Percentiles rank a stretch among this genome's conserved stretches.
phyloP scores from a whole-genome alignment of 2,888 invertebrate genomes.

The Leucozona laternaria region DNA sequence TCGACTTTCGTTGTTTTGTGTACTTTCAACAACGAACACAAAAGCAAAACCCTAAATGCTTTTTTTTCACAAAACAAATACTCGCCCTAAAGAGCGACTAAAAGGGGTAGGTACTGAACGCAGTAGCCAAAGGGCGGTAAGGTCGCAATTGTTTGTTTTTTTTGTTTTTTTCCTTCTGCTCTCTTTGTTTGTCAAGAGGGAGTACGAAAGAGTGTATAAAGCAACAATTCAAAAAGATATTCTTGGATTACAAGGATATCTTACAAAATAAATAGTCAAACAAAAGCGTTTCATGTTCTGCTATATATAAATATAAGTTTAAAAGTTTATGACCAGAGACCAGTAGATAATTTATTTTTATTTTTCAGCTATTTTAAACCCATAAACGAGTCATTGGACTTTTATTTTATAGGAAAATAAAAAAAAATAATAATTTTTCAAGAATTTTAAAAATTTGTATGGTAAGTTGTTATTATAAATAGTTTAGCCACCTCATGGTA shows the following conservation, averaged over 20 bases:
- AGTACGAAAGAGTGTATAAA: neutral
- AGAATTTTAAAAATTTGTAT: neutral
- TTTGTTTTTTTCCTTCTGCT: too few species aligned
- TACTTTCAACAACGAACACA: too few species aligned
- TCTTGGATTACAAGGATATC: constrained; percentile 28
- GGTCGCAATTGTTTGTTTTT: constrained; percentile 23
- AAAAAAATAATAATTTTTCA: neutral
- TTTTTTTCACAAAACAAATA: neutral
- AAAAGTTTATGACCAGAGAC: neutral
- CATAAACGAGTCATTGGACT: constrained; percentile 4
- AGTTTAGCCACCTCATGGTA: neutral
- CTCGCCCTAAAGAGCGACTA: neutral
- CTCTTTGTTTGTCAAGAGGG: constrained; percentile 12
- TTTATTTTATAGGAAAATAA: neutral
- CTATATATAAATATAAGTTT: neutral
- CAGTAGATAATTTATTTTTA: neutral
- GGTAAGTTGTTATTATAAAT: neutral
- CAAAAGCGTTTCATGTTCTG: constrained; percentile 18
- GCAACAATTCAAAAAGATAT: constrained; percentile 18
- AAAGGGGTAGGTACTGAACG: neutral
- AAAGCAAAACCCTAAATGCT: too few species aligned
- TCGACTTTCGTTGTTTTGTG: too few species aligned
- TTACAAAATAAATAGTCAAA: constrained; percentile 15
- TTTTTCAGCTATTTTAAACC: neutral
- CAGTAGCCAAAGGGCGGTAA: constrained; percentile 27